phyloP scores from a whole-genome alignment of 2,113 vertebrate species.

The Barnardius zonarius region DNA sequence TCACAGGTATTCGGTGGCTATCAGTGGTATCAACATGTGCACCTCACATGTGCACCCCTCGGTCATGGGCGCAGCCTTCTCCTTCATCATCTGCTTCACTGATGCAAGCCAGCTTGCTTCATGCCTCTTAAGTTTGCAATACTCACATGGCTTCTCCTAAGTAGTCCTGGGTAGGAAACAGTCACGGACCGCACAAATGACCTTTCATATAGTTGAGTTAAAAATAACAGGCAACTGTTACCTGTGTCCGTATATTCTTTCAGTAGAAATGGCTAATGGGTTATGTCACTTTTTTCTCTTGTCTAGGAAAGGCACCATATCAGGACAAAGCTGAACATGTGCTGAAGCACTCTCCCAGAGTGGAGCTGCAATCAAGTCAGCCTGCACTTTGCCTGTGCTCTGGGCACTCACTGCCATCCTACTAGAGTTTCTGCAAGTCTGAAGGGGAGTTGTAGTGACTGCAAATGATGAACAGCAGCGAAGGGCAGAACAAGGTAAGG shows the following conservation, averaged over 20 bases:
- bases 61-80: fast-evolving
- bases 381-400: background rate
- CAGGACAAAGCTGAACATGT: background rate
- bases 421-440: background rate
- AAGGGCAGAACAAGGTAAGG: background rate
- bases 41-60: background rate
- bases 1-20: background rate
- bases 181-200: background rate
- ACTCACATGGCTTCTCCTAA: background rate
- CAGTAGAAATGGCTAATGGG: background rate
- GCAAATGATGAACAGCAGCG: background rate
- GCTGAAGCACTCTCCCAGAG: background rate
- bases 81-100: background rate
- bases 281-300: background rate
- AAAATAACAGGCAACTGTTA: background rate
- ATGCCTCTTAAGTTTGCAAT: background rate
- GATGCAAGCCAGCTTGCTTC: background rate
- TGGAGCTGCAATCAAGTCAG: background rate
- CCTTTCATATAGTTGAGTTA: background rate
- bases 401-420: background rate
- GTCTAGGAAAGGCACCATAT: background rate
- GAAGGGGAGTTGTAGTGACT: background rate
- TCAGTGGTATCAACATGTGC: fast-evolving
- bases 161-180: background rate
- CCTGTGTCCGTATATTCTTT: background rate